These are phyloP conservation scores for Nansenia antarctica DNA, from an alignment of 2,113 vertebrate genomes.

Conservation along the genomic window DNA sequence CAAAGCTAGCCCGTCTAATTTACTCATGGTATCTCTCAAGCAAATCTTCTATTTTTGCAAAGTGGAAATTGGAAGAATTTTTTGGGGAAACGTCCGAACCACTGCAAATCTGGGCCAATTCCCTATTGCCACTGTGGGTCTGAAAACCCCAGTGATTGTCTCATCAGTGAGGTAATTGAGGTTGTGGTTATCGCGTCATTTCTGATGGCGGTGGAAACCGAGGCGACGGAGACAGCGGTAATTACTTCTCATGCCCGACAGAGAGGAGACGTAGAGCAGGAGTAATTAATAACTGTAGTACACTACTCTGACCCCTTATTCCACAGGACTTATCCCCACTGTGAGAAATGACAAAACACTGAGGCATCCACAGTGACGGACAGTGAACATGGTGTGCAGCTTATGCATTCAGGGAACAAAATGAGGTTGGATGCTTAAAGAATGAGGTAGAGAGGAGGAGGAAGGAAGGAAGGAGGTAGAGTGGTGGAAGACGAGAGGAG, in stretches of 20 bases:
- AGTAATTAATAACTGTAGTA: constrained; percentile 70
- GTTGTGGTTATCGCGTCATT: constrained; percentile 71
- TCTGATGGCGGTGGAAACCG: constrained; percentile 56
- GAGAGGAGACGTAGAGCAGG: constrained; percentile 60
- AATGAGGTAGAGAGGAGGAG: constrained; percentile 5
- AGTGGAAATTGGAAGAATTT: constrained; percentile 56
- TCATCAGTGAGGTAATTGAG: constrained; percentile 72
- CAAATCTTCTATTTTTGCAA: constrained; percentile 57
- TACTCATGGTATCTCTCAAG: constrained; percentile 51
- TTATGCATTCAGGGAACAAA: too few relatives aligned
- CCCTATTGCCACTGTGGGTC: neutral
- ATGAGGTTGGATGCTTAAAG: constrained; percentile 22
- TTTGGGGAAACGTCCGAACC: neutral
- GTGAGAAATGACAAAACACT: constrained; percentile 39
- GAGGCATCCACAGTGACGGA: too few relatives aligned
- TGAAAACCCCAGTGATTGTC: constrained; percentile 62
- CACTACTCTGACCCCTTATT: constrained; percentile 43
- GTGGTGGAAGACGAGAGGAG: neutral
- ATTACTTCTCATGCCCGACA: constrained; percentile 66
- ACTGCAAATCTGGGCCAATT: constrained; percentile 6
- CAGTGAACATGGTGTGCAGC: too few relatives aligned
- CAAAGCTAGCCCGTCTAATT: constrained; percentile 47
- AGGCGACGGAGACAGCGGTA: constrained; percentile 51
- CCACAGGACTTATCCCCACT: too few relatives aligned
- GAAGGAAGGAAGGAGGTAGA: constrained; percentile 46